These are phyloP conservation scores for Oligia latruncula DNA, from an alignment of 2,888 invertebrate genomes.

Conservation along the genomic window DNA sequence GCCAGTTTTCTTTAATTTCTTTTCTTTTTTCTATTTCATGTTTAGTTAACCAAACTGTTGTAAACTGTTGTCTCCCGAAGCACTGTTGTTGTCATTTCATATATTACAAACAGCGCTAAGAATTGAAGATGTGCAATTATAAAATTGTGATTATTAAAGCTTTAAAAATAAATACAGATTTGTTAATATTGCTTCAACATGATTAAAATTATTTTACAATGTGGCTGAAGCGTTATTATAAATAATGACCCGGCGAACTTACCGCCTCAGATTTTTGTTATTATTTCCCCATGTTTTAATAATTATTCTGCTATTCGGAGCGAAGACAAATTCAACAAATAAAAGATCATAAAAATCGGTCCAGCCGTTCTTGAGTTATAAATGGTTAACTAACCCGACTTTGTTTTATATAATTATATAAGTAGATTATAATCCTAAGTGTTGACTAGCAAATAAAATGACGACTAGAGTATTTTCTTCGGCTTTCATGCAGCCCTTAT, in stretches of 20 bases:
- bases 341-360: no score
- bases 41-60: neutral
- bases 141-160: neutral
- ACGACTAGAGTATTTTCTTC: slow-evolving; percentile 42
- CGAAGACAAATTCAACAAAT: no score
- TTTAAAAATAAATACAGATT: slow-evolving; percentile 7
- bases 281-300: no score
- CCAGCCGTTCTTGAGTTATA: no score
- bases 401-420: no score
- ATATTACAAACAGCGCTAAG: neutral
- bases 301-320: no score
- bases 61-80: neutral
- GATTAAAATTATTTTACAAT: neutral
- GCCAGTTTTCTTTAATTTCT: no score
- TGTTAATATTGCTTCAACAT: neutral
- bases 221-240: neutral
- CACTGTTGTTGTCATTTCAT: neutral
- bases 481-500: neutral
- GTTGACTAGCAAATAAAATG: slow-evolving; percentile 14
- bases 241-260: neutral
- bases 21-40: no score
- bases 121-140: neutral
- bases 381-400: no score
- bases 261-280: no score
- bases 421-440: neutral